Conservation (phyloP, 1,140 invertebrate species). For the Gonatopus flavifemur region DNA sequence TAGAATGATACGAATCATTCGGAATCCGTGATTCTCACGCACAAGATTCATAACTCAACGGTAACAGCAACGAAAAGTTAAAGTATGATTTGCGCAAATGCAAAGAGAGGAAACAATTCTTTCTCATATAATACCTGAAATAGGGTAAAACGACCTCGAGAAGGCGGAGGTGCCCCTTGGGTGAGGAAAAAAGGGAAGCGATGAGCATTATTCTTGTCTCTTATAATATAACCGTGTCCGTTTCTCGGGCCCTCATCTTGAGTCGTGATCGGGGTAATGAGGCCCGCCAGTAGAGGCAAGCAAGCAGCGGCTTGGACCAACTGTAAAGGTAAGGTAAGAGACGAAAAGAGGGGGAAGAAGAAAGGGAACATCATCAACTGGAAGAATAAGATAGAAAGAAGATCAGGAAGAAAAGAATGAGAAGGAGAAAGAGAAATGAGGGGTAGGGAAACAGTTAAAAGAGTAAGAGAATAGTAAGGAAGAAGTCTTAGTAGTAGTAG, state of each 20-base stretch:
- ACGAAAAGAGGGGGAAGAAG: not conserved
- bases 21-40: too few species aligned
- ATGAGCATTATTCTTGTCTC: slow-evolving; percentile 52
- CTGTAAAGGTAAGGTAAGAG: slow-evolving; percentile 15
- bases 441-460: slow-evolving; percentile 12
- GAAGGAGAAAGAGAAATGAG: slow-evolving; percentile 11
- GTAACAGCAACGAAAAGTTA: too few species aligned
- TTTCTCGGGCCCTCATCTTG: slow-evolving; percentile 50
- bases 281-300: slow-evolving; percentile 36
- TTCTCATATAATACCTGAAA: too few species aligned
- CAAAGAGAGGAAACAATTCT: too few species aligned
- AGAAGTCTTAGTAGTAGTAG: slow-evolving; percentile 18
- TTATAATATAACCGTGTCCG: slow-evolving; percentile 56
- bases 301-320: slow-evolving; percentile 17
- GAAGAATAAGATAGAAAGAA: not conserved
- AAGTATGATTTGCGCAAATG: too few species aligned
- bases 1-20: too few species aligned
- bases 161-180: slow-evolving; percentile 17
- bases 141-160: slow-evolving; percentile 18
- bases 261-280: slow-evolving; percentile 59
- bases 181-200: slow-evolving; percentile 43
- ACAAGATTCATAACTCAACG: too few species aligned
- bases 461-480: slow-evolving; percentile 19
- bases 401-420: slow-evolving; percentile 26
- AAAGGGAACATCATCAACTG: not conserved